Evolutionary conservation across 2,888 invertebrate genomes (phyloP).

Genomic region (Lepidocyrtinus sp.): DNA sequence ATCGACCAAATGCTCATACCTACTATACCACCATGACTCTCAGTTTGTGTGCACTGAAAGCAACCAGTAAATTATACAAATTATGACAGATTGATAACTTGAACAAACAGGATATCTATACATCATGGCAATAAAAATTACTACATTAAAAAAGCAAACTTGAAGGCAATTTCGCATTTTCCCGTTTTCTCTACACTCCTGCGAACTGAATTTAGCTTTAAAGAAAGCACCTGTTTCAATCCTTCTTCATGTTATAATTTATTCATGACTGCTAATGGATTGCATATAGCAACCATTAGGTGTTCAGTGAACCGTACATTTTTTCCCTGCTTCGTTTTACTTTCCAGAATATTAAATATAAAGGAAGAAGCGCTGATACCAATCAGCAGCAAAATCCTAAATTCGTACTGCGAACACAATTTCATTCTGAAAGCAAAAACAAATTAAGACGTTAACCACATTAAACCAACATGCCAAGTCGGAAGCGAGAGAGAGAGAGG

Average conservation of each 20-base stretch:
- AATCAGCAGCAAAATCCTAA: too few species aligned
- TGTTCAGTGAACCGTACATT: neutral
- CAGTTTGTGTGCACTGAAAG: neutral
- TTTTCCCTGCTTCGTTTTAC: too few species aligned
- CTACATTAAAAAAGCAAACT: neutral
- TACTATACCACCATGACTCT: neutral
- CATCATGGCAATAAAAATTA: slow-evolving; percentile 10
- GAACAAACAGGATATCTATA: slow-evolving; percentile 11
- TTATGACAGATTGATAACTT: neutral
- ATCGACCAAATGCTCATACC: neutral
- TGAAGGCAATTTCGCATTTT: slow-evolving; percentile 13
- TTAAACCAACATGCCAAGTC: too few species aligned
- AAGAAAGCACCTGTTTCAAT: neutral
- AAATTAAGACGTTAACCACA: slow-evolving; percentile 9
- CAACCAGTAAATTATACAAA: neutral
- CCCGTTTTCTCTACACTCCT: neutral
- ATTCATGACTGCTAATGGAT: neutral
- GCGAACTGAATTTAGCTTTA: too few species aligned
- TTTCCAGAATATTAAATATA: too few species aligned
- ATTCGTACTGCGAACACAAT: too few species aligned
- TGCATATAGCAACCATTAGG: neutral
- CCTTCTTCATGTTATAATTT: neutral
- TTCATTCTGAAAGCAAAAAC: neutral
- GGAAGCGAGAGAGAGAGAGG: neutral
- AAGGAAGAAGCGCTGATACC: too few species aligned